Base-by-base conservation (phyloP, 2,888 invertebrate species). In the Autographa pulchrina region DNA sequence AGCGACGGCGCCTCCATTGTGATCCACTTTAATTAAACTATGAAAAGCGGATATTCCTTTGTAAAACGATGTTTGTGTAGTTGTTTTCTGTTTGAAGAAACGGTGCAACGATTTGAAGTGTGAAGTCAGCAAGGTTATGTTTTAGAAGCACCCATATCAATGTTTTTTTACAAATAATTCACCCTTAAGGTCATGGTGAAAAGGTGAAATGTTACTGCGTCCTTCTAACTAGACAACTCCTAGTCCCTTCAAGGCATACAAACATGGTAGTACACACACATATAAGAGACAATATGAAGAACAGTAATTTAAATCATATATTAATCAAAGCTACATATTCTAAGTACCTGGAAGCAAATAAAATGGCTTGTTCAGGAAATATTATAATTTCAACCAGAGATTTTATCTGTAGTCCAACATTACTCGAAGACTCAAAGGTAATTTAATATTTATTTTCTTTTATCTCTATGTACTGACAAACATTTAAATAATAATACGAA, bases 21-120 rank as follows among this genome's bases (percentile, higher is more conserved):
- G 69, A 63, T 68, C 68, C 35, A 58, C 77, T 82, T 82, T 83
- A 80, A 86, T 86, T 85, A 86, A 83, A 85, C 81, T 78, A 77
- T 73, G 63, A 74, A 73, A 35, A 75, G 66, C 70, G 70, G 73
- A 74, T 72, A 62, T 70, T 65, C 16, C 63, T 77, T 77, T 71
- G 68, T 76, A 54, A 69, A 70, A 31, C 43, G 20, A 60, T 38
- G 59, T 54, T 68, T 71, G 66, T 71, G 54, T 54, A 18, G 8
- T 16, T 59, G 72, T 65, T 56, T 66, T 5, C 1, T n/a, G 31
- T n/a, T 41, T 11, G 52, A 25, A 16, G 61, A 18, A 58, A n/a
- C 7, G 13, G n/a, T 58, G 41, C 58, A 52, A 2, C 13, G 25
- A 43, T 20, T 43, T 64, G 0, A 35, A 31, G n/a, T n/a, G n/a